These are phyloP conservation scores for Ptychoptera contaminata DNA, from an alignment of 2,888 invertebrate genomes.

Conservation along the genomic window DNA sequence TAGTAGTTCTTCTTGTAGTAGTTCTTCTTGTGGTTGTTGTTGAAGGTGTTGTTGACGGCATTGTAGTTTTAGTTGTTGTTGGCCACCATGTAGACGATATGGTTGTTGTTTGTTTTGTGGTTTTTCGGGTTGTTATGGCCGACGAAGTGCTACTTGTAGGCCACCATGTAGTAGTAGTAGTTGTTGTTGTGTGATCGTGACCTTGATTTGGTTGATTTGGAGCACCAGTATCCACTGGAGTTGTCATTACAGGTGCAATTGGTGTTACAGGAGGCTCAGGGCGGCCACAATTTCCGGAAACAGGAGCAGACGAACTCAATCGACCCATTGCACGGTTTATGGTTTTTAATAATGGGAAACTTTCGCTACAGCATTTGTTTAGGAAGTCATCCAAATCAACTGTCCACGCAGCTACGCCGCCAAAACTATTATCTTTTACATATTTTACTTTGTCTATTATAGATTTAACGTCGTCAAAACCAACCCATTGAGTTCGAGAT, in stretches of 20 bases:
- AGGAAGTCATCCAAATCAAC: constrained; percentile 76
- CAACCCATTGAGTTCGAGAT: constrained; percentile 73
- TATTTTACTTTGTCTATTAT: constrained; percentile 61
- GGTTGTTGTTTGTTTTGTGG: constrained; percentile 21
- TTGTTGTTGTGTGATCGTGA: constrained; percentile 7
- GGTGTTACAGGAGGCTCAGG: constrained; percentile 62
- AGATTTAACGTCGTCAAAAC: constrained; percentile 69
- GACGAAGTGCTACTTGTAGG: constrained; percentile 22
- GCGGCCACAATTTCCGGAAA: constrained; percentile 45
- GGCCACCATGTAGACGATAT: constrained; percentile 15
- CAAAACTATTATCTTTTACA: constrained; percentile 53
- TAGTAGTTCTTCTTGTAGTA: constrained; percentile 16
- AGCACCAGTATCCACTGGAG: constrained; percentile 42
- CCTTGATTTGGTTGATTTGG: constrained; percentile 9
- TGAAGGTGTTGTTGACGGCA: constrained; percentile 14
- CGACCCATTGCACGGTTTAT: constrained; percentile 62
- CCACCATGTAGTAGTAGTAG: constrained; percentile 18
- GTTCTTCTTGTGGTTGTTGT: constrained; percentile 16
- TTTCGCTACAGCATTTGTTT: constrained; percentile 66
- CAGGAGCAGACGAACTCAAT: constrained; percentile 35
- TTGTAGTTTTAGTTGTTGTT: constrained; percentile 18
- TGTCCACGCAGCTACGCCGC: constrained; percentile 77
- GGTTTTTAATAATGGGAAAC: constrained; percentile 60
- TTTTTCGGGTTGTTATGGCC: constrained; percentile 16
- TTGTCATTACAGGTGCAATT: constrained; percentile 55